Evolutionary conservation across 2,113 vertebrate genomes (phyloP), one percentile per base, ranked within the genome.

Genomic region (Gymnarchus niloticus): DNA sequence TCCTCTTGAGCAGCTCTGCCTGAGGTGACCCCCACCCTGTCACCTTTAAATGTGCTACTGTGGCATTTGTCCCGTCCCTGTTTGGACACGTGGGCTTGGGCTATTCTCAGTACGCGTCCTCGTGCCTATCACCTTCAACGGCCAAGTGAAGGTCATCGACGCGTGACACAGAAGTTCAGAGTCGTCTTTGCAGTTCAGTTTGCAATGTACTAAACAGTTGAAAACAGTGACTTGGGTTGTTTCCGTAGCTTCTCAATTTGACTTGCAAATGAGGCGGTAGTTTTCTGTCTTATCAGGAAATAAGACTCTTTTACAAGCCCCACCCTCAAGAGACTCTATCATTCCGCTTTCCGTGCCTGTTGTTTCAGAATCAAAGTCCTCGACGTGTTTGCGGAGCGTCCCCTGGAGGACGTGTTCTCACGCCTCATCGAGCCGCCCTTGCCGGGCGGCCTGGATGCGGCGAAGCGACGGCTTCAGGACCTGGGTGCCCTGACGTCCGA

Each of bases 1-100:
- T 46, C 98, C 98, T 2, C 85, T 99, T 89, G 98, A 99, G 88
- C 97, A 99, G 92, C 96, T 99, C 52, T 99, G 98, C 89, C 96
- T 99, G 0, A 95, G 97, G 98, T 99, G 89, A 41, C 12, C n/a
- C 3, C 12, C 14, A 6, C 33, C 33, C 23, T 2, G 14, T 12
- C 28, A 28, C 61, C 23, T 9, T 17, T 0, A 12, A 2, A 28
- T 33, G 14, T 17, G 25, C 59, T 65, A 2, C 48, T 19, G 48
- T 54, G 17, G 49, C 9, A 33, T 10, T 0, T 17, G n/a, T 54
- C 46, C 1, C 25, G 14, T 28, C 48, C 46, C 48, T 54, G 2
- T 17, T 8, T 54, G 48, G 46, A 49, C 33, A 0, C 5, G 10
- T 1, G 8, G 46, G n/a, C 48, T 44, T 25, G 48, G 48, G n/a